phyloP scores from a whole-genome alignment of 1,140 invertebrate genomes.

The Saccostrea echinata region DNA sequence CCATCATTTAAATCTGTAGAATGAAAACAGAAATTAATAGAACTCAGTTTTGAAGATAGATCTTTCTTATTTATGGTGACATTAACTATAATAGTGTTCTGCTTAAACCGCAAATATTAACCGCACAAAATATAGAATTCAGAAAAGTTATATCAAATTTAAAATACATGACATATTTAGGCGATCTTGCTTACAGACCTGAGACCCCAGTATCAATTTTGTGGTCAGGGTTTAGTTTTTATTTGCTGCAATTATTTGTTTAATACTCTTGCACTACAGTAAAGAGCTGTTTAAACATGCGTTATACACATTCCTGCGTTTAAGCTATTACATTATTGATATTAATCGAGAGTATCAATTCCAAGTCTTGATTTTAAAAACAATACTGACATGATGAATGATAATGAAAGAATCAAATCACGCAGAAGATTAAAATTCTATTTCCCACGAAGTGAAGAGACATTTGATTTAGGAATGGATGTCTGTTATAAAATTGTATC shows the following conservation, averaged over 20 bases:
- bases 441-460: background rate
- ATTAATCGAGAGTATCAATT: no score
- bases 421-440: background rate
- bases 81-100: background rate
- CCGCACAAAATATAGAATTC: background rate
- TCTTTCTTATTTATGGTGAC: background rate
- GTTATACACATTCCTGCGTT: background rate
- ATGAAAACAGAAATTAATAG: background rate
- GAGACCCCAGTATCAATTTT: background rate
- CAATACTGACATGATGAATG: no score
- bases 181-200: background rate
- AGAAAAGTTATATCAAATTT: background rate
- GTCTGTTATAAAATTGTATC: no score
- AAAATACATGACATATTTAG: background rate
- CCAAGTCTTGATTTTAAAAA: no score
- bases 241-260: background rate
- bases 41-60: background rate
- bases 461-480: background rate
- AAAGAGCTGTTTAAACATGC: background rate
- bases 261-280: background rate
- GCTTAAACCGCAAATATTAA: slow-evolving; percentile 3
- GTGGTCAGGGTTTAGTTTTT: background rate
- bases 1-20: background rate
- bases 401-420: background rate
- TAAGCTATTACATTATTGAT: background rate